These are phyloP conservation scores for Brienomyrus brachyistius DNA, from an alignment of 2,113 vertebrate genomes.

Conservation along the genomic window DNA sequence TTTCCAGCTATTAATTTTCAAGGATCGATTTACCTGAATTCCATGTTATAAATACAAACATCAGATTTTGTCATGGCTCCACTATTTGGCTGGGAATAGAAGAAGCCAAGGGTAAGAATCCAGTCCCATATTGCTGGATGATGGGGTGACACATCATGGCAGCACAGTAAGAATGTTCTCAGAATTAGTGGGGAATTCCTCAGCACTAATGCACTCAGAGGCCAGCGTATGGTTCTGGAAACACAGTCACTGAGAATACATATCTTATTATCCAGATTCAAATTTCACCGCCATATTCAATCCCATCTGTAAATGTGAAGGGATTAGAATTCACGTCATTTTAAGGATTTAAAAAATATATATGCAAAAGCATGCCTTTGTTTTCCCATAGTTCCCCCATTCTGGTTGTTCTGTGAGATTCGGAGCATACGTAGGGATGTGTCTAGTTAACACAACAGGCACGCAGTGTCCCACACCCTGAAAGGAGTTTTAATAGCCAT, in stretches of 20 bases:
- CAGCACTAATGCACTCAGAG: background rate
- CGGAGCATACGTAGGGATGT: background rate
- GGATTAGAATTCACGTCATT: background rate
- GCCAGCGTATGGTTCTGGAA: background rate
- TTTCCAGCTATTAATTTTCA: background rate
- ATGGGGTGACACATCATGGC: background rate
- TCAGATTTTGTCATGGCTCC: no score
- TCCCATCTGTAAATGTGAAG: background rate
- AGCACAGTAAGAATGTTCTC: background rate
- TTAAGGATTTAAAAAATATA: background rate
- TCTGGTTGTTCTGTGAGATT: background rate
- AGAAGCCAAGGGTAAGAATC: background rate
- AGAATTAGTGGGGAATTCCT: background rate
- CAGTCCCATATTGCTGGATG: background rate
- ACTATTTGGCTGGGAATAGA: background rate
- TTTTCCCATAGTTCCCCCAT: background rate
- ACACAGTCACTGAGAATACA: background rate
- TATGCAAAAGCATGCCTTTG: background rate
- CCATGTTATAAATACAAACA: background rate
- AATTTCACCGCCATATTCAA: background rate
- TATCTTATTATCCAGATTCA: background rate
- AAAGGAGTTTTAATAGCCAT: background rate
- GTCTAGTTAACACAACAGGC: background rate
- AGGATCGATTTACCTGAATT: background rate
- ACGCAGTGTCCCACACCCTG: background rate